A percentile compares a stretch with the other conserved stretches of the same genome.
Evolutionary conservation across 2,888 invertebrate genomes (phyloP).

Genomic region (Patella depressa): DNA sequence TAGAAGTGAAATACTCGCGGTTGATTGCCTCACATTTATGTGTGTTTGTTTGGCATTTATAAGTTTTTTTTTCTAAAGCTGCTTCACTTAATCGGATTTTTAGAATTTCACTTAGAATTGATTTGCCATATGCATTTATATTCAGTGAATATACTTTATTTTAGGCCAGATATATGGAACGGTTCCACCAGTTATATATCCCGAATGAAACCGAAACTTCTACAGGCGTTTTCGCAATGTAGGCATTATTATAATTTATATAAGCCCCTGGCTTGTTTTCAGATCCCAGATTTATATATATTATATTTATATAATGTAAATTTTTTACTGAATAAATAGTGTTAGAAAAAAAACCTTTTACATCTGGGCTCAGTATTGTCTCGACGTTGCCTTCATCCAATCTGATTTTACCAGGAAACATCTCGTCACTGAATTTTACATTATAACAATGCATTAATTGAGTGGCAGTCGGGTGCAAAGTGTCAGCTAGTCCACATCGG

Average conservation of each 20-base stretch:
- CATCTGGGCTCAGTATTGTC: background rate
- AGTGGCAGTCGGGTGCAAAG: constrained; percentile 13
- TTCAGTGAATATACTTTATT: background rate
- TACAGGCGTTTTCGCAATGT: background rate
- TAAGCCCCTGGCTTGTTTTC: no score
- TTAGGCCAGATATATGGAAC: background rate
- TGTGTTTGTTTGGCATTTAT: no score
- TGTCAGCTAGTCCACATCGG: constrained; percentile 12
- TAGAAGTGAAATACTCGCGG: no score
- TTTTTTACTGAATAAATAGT: no score
- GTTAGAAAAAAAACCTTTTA: no score
- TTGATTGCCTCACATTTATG: no score
- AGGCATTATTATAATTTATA: no score
- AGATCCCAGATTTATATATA: no score
- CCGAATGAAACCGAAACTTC: background rate
- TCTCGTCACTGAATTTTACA: background rate
- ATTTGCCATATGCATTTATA: background rate
- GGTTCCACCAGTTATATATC: background rate
- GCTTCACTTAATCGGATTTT: no score
- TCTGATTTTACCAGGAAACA: background rate
- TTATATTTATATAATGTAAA: no score
- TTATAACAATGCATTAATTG: constrained; percentile 13
- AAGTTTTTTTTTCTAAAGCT: no score
- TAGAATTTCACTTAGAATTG: no score
- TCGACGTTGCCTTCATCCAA: background rate